phyloP scores from a whole-genome alignment of 2,113 vertebrate species.

The Cyanoderma ruficeps region DNA sequence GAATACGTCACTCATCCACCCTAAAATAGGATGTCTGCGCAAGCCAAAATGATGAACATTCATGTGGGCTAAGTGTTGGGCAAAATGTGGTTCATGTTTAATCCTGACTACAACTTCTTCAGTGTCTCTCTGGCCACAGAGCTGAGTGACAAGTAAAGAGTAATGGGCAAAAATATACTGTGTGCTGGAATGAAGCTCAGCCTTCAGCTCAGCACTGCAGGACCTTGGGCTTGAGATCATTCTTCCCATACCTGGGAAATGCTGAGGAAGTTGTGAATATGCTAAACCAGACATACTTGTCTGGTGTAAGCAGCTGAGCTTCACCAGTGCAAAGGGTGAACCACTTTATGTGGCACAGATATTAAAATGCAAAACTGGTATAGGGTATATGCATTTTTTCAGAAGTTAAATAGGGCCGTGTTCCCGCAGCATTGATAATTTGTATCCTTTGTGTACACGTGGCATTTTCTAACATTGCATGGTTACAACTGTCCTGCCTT shows the following conservation, averaged over 20 bases:
- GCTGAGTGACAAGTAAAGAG: background rate
- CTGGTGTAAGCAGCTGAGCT: background rate
- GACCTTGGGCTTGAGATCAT: background rate
- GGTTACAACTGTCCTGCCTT: slow-evolving; percentile 37
- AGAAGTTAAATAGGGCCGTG: background rate
- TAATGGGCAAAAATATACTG: background rate
- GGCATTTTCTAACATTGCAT: background rate
- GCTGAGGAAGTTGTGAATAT: background rate
- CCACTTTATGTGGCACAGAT: background rate
- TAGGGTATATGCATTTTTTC: background rate
- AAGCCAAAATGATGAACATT: background rate
- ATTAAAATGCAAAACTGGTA: slow-evolving; percentile 9
- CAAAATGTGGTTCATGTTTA: background rate
- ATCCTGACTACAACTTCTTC: background rate
- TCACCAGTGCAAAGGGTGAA: background rate
- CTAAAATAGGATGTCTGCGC: background rate
- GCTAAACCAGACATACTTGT: background rate
- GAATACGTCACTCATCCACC: background rate
- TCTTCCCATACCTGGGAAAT: background rate
- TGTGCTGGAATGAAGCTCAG: background rate
- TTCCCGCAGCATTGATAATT: slow-evolving; percentile 28
- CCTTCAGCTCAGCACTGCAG: background rate
- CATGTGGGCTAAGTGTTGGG: background rate
- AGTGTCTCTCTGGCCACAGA: background rate
- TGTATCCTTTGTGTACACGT: background rate